phyloP scores from a whole-genome alignment of 1,140 invertebrate genomes.

The Drosophila orena region DNA sequence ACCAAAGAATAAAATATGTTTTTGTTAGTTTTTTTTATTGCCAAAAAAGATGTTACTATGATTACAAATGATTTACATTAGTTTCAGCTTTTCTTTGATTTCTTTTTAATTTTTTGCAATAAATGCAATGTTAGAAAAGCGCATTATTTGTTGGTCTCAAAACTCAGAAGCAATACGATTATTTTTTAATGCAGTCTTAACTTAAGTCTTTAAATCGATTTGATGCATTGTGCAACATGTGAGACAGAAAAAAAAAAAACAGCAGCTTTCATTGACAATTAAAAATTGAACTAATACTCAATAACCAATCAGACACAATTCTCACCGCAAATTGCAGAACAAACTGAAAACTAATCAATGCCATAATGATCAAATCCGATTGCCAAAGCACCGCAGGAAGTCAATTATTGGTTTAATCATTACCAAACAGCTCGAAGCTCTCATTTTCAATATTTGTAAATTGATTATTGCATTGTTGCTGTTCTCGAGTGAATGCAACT shows the following conservation, averaged over 20 bases:
- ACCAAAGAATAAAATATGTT: too few relatives aligned
- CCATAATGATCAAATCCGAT: constrained; percentile 36
- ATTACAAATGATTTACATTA: too few relatives aligned
- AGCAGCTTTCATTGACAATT: constrained; percentile 1
- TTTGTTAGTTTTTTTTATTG: too few relatives aligned
- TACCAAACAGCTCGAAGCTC: constrained; percentile 37
- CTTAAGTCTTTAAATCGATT: neutral
- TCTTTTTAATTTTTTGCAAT: too few relatives aligned
- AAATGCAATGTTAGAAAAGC: too few relatives aligned
- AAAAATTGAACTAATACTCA: constrained; percentile 6
- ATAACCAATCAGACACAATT: constrained; percentile 2
- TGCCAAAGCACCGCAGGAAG: constrained; percentile 57
- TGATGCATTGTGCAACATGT: neutral
- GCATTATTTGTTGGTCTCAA: neutral
- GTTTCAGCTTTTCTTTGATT: too few relatives aligned
- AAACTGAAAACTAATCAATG: constrained; percentile 37
- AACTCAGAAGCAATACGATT: neutral
- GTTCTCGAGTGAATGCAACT: constrained; percentile 48
- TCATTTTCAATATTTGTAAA: constrained; percentile 55
- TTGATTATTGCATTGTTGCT: constrained; percentile 42
- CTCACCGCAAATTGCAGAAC: constrained; percentile 8
- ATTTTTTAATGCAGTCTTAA: neutral
- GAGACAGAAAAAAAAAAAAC: neutral
- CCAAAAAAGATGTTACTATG: too few relatives aligned
- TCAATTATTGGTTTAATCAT: constrained; percentile 69